Conservation (phyloP, 2,888 invertebrate genomes). For the Acleris holmiana region DNA sequence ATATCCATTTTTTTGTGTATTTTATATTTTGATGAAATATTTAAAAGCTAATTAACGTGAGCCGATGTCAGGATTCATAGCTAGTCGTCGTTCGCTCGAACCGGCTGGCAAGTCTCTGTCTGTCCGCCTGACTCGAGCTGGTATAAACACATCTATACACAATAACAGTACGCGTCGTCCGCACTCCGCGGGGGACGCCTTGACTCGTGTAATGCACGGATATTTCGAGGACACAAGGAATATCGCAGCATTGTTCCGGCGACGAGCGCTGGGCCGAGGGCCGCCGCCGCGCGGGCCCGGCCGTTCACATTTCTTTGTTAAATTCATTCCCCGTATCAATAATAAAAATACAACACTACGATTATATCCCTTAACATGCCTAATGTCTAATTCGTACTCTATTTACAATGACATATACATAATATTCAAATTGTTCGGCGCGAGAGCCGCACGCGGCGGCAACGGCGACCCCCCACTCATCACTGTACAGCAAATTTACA, state of each 20-base stretch:
- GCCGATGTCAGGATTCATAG: conserved; percentile 85
- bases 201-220: conserved; percentile 80
- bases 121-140: conserved; percentile 74
- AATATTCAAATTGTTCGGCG: conserved; percentile 78
- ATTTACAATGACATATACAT: conserved; percentile 78
- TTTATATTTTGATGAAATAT: conserved; percentile 85
- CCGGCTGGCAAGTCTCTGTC: conserved; percentile 72
- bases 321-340: conserved; percentile 64
- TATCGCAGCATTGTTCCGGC: conserved; percentile 80
- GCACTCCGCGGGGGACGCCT: conserved; percentile 55
- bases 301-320: conserved; percentile 51
- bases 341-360: conserved; percentile 75
- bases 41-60: conserved; percentile 85
- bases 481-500: conserved; percentile 81
- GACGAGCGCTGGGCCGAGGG: conserved; percentile 50
- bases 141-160: conserved; percentile 79
- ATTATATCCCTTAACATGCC: conserved; percentile 74
- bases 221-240: conserved; percentile 81
- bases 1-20: conserved; percentile 84
- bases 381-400: conserved; percentile 79
- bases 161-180: conserved; percentile 77
- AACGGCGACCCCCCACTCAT: conserved; percentile 61
- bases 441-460: conserved; percentile 51
- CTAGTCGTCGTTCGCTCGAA: conserved; percentile 83
- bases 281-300: conserved; percentile 46